Conservation (phyloP, 2,113 vertebrate genomes). For the Perca schrenkii region DNA sequence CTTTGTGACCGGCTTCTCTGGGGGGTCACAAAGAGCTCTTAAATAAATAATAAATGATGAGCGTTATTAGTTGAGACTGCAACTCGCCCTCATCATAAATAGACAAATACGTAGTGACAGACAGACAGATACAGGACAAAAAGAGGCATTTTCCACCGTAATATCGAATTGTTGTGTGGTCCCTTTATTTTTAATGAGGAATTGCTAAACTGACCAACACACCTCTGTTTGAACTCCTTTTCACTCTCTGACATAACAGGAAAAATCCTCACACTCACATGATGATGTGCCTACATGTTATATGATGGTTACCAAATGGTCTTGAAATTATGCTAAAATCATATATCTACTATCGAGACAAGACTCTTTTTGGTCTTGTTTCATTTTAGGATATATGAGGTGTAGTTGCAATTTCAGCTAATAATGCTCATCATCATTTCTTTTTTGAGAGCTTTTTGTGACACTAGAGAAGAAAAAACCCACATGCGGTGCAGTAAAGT, state of each 20-base stretch:
- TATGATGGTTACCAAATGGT: too few relatives aligned
- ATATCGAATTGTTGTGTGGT: too few relatives aligned
- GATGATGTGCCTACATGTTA: too few relatives aligned
- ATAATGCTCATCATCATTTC: not conserved
- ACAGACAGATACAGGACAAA: not conserved
- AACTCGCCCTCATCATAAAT: too few relatives aligned
- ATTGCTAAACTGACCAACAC: too few relatives aligned
- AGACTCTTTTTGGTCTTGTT: not conserved
- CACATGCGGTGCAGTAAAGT: not conserved
- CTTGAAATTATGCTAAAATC: not conserved
- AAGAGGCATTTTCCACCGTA: not conserved
- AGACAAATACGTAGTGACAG: too few relatives aligned
- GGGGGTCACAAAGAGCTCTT: not conserved
- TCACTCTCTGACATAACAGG: too few relatives aligned
- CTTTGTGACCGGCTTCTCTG: not conserved
- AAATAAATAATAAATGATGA: not conserved
- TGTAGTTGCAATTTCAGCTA: not conserved
- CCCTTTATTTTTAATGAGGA: too few relatives aligned
- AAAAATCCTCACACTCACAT: too few relatives aligned
- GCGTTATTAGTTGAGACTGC: not conserved
- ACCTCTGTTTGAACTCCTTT: too few relatives aligned
- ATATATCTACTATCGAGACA: not conserved
- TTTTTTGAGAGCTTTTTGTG: slow-evolving; percentile 1
- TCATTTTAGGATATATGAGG: slow-evolving; percentile 13
- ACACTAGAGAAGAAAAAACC: not conserved